phyloP scores from a whole-genome alignment of 2,797 vertebrate genomes.

The Sebastes trivittatus region DNA sequence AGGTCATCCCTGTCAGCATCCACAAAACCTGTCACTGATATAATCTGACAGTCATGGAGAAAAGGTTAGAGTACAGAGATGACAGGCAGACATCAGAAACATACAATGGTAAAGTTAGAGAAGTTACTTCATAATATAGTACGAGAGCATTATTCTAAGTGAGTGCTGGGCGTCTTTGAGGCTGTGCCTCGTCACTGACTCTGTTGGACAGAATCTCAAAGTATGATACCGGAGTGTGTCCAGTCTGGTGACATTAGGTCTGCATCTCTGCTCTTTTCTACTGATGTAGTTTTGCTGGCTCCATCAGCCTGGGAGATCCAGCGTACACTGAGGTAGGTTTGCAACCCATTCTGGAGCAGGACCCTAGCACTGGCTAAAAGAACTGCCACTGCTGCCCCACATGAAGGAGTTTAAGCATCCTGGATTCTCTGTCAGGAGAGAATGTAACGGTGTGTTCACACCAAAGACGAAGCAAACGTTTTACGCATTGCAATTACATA shows the following conservation, averaged over 20 bases:
- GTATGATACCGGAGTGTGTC: not conserved
- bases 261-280: not conserved
- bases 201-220: not conserved
- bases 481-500: too few species aligned
- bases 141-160: not conserved
- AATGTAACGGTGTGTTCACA: too few species aligned
- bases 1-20: conserved; percentile 95
- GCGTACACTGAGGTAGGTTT: not conserved
- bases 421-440: not conserved
- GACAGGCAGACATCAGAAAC: not conserved
- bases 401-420: not conserved
- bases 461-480: too few species aligned
- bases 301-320: not conserved
- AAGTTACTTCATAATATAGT: too few species aligned
- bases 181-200: not conserved
- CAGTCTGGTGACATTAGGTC: not conserved
- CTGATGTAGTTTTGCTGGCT: not conserved
- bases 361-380: not conserved
- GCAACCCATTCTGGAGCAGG: not conserved
- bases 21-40: conserved; percentile 96
- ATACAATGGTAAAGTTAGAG: not conserved
- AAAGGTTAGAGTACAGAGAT: not conserved
- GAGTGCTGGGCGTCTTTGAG: not conserved
- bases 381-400: not conserved
- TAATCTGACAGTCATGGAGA: conserved; percentile 82